A percentile compares a stretch with the other conserved stretches of the same genome.
These are phyloP conservation scores for Xanthia icteritia DNA, from an alignment of 2,888 invertebrate species.

Conservation along the genomic window DNA sequence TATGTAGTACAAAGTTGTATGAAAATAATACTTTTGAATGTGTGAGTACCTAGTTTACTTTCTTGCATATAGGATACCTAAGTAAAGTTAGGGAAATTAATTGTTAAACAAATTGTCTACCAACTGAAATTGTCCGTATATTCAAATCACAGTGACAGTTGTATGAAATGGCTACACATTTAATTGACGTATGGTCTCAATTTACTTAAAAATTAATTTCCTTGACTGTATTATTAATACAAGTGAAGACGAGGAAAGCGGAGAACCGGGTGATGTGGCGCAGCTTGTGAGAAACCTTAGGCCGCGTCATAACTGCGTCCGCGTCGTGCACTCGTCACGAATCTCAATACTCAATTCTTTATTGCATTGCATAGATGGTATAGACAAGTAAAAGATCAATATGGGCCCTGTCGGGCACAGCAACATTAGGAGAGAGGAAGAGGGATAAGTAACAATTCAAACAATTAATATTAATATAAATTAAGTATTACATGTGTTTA, in stretches of 20 bases:
- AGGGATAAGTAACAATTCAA: no score
- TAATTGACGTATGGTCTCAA: no score
- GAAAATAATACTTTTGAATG: not conserved
- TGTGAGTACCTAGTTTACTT: not conserved
- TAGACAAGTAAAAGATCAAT: no score
- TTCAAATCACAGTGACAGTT: not conserved
- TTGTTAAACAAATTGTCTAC: not conserved
- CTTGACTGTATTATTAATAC: not conserved
- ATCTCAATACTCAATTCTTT: no score
- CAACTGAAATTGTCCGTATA: not conserved
- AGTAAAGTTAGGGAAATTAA: not conserved
- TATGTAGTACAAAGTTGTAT: slow-evolving; percentile 6
- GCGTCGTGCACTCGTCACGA: no score
- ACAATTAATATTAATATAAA: no score
- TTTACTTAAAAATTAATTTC: not conserved
- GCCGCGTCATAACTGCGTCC: no score
- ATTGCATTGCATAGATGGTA: no score
- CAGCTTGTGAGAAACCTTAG: not conserved
- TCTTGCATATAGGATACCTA: not conserved
- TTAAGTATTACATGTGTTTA: no score
- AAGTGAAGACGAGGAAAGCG: not conserved
- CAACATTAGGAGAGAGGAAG: no score
- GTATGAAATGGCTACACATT: not conserved
- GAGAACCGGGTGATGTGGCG: not conserved
- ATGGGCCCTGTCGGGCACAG: no score